Evolutionary conservation across 2,797 vertebrate genomes (phyloP).

Genomic region (Spinus olivaceus): DNA sequence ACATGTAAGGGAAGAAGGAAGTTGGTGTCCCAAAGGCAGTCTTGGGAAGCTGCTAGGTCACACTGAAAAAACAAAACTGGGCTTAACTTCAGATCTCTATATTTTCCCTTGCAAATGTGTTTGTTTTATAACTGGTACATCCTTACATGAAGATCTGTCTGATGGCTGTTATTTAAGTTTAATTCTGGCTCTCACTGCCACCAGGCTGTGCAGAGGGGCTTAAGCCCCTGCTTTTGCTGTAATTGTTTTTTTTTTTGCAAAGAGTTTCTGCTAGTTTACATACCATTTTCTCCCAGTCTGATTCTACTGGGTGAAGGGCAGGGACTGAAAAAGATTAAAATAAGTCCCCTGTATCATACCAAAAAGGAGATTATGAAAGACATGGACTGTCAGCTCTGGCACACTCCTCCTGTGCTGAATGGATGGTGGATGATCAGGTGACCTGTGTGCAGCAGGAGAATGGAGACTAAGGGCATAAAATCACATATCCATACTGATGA

Average conservation of each 20-base stretch:
- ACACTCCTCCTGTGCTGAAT: background rate
- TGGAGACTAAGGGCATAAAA: background rate
- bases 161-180: background rate
- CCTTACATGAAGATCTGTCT: background rate
- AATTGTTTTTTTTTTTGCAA: background rate
- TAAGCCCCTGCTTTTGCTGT: background rate
- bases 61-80: background rate
- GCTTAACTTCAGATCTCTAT: background rate
- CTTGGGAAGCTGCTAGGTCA: background rate
- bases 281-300: background rate
- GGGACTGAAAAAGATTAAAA: background rate
- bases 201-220: background rate
- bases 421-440: background rate
- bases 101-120: background rate
- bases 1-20: background rate
- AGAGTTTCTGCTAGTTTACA: background rate
- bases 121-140: background rate
- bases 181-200: background rate
- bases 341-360: background rate
- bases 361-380: background rate
- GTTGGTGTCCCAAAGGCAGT: background rate
- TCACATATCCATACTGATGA: accelerated
- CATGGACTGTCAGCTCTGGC: background rate
- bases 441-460: background rate
- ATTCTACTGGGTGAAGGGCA: background rate